phyloP scores from a whole-genome alignment of 2,113 vertebrate genomes.

The Rhinoderma darwinii region DNA sequence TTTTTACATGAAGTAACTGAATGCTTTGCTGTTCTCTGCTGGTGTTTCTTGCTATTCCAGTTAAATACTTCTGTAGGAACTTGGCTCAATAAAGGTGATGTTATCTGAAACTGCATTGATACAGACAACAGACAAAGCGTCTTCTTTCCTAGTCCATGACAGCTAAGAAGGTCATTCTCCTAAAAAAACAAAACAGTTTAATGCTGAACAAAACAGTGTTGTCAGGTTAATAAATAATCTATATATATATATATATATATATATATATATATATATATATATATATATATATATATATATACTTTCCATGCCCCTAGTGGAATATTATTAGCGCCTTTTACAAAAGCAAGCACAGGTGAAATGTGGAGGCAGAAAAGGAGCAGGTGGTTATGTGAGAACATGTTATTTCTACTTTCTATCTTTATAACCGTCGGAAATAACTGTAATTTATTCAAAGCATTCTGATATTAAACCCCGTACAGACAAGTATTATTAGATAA shows the following conservation, averaged over 20 bases:
- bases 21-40: not conserved
- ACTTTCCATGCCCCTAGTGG: not conserved
- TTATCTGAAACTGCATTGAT: not conserved
- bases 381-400: not conserved
- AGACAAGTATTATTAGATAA: not conserved
- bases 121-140: slow-evolving; percentile 42
- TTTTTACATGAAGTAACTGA: not conserved
- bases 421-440: not conserved
- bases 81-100: slow-evolving; percentile 45
- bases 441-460: not conserved
- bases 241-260: slow-evolving; percentile 49
- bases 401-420: not conserved
- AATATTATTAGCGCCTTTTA: slow-evolving; percentile 42
- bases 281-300: slow-evolving; percentile 48
- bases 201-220: slow-evolving; percentile 41
- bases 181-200: slow-evolving; percentile 54
- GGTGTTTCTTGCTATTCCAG: not conserved
- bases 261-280: slow-evolving; percentile 48
- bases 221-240: slow-evolving; percentile 53
- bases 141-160: slow-evolving; percentile 45
- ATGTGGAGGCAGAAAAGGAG: not conserved
- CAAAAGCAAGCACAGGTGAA: not conserved
- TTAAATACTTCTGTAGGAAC: slow-evolving; percentile 38
- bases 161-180: slow-evolving; percentile 53
- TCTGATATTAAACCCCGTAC: not conserved